Evolutionary conservation across 1,140 invertebrate species (phyloP).

Genomic region (Eriocheir sinensis): DNA sequence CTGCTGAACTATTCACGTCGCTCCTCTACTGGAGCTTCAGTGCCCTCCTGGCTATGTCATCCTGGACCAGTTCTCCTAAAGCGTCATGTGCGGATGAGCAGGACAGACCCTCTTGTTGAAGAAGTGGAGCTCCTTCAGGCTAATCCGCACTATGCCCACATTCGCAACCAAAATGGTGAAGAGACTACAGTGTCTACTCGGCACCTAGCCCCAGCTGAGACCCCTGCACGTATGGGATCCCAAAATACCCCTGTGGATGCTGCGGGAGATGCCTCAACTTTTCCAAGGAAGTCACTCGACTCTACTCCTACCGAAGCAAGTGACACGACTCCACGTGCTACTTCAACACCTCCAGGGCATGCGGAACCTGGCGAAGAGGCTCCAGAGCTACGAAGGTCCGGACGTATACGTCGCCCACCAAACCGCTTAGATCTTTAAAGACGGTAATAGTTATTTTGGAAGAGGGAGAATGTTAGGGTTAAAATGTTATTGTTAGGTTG

Average conservation of each 20-base stretch:
- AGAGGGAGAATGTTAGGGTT: not conserved
- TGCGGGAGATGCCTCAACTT: too few relatives aligned
- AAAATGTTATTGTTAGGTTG: too few relatives aligned
- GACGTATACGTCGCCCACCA: not conserved
- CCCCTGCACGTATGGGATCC: not conserved
- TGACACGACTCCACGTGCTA: too few relatives aligned
- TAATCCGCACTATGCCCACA: conserved; percentile 33
- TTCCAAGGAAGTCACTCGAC: too few relatives aligned
- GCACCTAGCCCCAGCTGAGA: not conserved
- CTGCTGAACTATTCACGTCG: not conserved
- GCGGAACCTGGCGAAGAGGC: not conserved
- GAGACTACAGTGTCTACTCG: conserved; percentile 38
- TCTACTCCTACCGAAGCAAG: too few relatives aligned
- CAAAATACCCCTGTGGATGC: too few relatives aligned
- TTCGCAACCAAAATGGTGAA: not conserved
- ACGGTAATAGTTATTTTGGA: not conserved
- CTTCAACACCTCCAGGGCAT: too few relatives aligned
- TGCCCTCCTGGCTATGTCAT: not conserved
- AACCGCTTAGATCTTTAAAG: not conserved
- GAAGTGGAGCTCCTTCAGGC: conserved; percentile 48
- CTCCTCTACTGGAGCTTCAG: not conserved
- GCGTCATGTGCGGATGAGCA: conserved; percentile 44
- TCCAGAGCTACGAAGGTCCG: not conserved
- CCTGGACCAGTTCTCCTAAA: conserved; percentile 37
- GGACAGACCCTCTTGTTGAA: conserved; percentile 35